Conservation (phyloP, 2,888 invertebrate species). For the Agapetus fuscipes region DNA sequence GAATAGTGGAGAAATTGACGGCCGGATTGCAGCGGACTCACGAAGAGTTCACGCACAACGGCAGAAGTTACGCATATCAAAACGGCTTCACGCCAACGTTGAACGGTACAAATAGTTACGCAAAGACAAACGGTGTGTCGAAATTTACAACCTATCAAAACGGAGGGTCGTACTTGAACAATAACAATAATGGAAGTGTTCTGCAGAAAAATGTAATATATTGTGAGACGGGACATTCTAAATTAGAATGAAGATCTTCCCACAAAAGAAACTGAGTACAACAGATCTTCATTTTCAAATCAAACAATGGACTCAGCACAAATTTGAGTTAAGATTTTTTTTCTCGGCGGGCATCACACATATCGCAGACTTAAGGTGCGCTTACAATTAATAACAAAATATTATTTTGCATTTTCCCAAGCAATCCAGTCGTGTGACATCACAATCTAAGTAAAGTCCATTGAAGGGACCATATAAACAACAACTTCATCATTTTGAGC, state of each 20-base stretch:
- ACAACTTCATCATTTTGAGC: too few relatives aligned
- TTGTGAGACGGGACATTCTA: conserved; percentile 9
- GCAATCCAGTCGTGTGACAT: too few relatives aligned
- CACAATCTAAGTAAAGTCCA: too few relatives aligned
- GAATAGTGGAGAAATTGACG: background rate
- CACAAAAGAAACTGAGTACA: background rate
- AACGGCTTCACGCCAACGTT: too few relatives aligned
- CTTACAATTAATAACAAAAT: too few relatives aligned
- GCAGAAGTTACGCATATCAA: conserved; percentile 5
- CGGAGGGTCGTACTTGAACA: conserved; percentile 1
- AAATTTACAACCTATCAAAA: conserved; percentile 1
- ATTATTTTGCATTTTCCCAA: too few relatives aligned
- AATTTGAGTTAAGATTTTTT: too few relatives aligned
- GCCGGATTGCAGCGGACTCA: background rate
- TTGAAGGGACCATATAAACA: too few relatives aligned
- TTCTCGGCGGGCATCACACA: too few relatives aligned
- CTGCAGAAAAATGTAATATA: conserved; percentile 2
- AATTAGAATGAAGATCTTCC: conserved; percentile 7
- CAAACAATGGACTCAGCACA: too few relatives aligned
- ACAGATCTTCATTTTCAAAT: background rate
- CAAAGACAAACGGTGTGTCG: background rate
- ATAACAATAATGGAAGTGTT: conserved; percentile 5
- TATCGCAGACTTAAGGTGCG: too few relatives aligned
- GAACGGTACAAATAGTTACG: too few relatives aligned
- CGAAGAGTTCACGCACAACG: background rate